These are phyloP conservation scores for Tokudaia tokunoshimensis DNA, from an alignment of 2,797 vertebrate genomes.

Conservation along the genomic window DNA sequence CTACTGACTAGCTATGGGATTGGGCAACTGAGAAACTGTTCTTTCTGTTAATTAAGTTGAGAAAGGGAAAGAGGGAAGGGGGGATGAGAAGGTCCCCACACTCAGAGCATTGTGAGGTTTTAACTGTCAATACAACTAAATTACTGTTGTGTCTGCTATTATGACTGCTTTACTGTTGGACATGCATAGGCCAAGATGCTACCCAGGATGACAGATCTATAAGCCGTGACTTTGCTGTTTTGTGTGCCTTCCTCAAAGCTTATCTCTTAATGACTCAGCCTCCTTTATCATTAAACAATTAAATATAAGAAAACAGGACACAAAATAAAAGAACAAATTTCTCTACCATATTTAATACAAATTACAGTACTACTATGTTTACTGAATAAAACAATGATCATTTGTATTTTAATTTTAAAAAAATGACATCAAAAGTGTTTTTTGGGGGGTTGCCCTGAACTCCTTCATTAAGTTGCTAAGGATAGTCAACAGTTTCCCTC, in stretches of 20 bases:
- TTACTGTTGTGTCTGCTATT: not conserved
- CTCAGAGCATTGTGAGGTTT: not conserved
- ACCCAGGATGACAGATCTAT: not conserved
- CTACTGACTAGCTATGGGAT: not conserved
- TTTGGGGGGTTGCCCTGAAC: not conserved
- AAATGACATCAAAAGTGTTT: not conserved
- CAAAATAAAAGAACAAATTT: not conserved
- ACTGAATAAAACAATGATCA: not conserved
- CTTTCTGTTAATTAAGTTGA: not conserved
- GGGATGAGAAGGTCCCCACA: not conserved
- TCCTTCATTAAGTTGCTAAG: slow-evolving; percentile 14
- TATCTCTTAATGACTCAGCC: not conserved
- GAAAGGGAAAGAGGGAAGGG: not conserved
- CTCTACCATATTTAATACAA: not conserved
- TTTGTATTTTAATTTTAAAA: not conserved
- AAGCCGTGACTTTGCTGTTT: not conserved
- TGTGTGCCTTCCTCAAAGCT: not conserved
- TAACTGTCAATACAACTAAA: not conserved
- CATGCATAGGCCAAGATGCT: not conserved
- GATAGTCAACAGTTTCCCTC: not conserved
- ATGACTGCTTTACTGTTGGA: not conserved
- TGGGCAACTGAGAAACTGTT: not conserved
- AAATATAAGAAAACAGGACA: slow-evolving; percentile 8
- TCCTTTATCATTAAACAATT: slow-evolving; percentile 13
- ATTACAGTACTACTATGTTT: not conserved